These are phyloP conservation scores for Callospermophilus lateralis DNA, from an alignment of 2,113 vertebrate species.

Conservation along the genomic window DNA sequence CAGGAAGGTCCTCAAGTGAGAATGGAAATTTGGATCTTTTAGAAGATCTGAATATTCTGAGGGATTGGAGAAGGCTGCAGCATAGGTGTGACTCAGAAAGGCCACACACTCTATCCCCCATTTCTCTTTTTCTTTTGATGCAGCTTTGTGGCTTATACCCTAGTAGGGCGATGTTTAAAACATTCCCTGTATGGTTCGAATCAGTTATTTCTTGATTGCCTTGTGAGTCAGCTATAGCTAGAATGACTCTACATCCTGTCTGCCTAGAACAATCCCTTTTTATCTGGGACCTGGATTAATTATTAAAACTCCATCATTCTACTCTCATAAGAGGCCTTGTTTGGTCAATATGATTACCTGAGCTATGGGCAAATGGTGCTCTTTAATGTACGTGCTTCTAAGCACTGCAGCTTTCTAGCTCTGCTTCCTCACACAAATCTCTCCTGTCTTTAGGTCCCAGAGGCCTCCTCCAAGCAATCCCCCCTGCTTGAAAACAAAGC, in stretches of 20 bases:
- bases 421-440: neutral
- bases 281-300: neutral
- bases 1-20: neutral
- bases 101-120: neutral
- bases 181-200: neutral
- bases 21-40: neutral
- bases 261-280: neutral
- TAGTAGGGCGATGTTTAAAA: neutral
- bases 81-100: neutral
- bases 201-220: constrained; percentile 6
- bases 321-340: neutral
- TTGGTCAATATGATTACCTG: neutral
- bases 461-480: neutral
- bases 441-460: neutral
- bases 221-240: neutral
- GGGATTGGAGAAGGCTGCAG: neutral
- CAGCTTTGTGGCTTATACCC: neutral
- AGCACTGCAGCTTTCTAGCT: neutral
- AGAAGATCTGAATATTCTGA: neutral
- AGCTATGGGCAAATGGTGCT: neutral
- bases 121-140: neutral
- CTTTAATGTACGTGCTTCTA: neutral
- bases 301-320: neutral
- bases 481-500: neutral
- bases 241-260: neutral